Base-by-base conservation (phyloP, 2,113 vertebrate species). In the Brienomyrus longianalis region DNA sequence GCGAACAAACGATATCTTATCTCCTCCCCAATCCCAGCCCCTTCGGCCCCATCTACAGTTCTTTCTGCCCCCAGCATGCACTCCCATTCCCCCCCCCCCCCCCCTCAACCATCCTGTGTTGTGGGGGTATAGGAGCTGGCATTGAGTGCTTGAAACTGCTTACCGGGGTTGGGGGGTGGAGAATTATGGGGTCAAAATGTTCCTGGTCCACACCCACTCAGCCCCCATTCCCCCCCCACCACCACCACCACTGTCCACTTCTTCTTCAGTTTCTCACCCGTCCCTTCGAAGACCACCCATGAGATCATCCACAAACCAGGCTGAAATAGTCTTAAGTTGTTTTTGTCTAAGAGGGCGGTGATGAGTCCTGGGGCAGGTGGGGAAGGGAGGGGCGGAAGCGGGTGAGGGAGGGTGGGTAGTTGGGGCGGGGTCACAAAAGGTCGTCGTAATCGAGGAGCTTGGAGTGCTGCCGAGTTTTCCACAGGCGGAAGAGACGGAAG, bases 391-490 rank as follows among this genome's bases (percentile, higher is more conserved):
- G 23, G 23, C 3, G 2, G 59, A 10, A 10, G 62, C 62, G 9
- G n/a, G 62, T 66, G 62, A 66, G 59, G n/a, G n/a, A 10, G 59
- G 83, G 4, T 50, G 47, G 6, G 8, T 17, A 35, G 39, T 21
- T 27, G 35, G 51, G 51, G 35, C 51, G 21, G 70, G 93, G 93
- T 97, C 96, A 97, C 91, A 97, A 95, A 87, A 98, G 96, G 59
- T 98, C 98, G 89, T 99, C 98, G 0, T 98, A 98, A 94, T 98
- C 98, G 94, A 99, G 95, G 27, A 98, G 97, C 89, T 99, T 99
- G 6, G 98, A 99, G 94, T 99, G 98, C 95, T 99, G 98, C 39
- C 98, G 97, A 5, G 98, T 98, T 95, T 99, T 99, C 98, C 98
- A 99, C 86, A 99, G 96, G 88, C 98, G 98, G 93, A 98, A 99